A percentile compares a stretch with the other conserved stretches of the same genome.
Evolutionary conservation across 2,113 vertebrate genomes (phyloP).

Genomic region (Amia ocellicauda): DNA sequence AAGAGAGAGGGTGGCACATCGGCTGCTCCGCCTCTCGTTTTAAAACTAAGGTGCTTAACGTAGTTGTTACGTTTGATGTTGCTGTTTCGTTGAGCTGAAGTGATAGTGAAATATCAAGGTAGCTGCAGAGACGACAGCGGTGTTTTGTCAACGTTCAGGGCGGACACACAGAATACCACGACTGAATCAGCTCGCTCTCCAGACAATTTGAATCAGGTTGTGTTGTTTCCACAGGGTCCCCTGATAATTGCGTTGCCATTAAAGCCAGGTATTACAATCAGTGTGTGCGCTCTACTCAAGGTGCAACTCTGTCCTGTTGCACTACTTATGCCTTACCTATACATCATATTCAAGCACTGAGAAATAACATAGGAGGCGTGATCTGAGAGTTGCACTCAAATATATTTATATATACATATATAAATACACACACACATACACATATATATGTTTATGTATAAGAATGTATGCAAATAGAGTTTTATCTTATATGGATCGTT

Average conservation of each 20-base stretch:
- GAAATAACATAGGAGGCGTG: slow-evolving; percentile 36
- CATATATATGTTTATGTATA: slow-evolving; percentile 32
- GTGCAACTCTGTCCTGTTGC: slow-evolving; percentile 62
- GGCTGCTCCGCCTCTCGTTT: no score
- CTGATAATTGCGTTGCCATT: slow-evolving; percentile 49
- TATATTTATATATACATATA: slow-evolving; percentile 11
- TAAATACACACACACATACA: no score
- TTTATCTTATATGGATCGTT: slow-evolving; percentile 47
- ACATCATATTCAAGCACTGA: slow-evolving; percentile 36
- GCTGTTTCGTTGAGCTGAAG: background rate
- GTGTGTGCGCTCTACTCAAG: slow-evolving; percentile 53
- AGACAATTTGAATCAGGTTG: background rate
- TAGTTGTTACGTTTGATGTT: background rate
- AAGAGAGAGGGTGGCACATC: background rate
- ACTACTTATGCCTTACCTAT: slow-evolving; percentile 64
- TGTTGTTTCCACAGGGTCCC: slow-evolving; percentile 2
- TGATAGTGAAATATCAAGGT: background rate
- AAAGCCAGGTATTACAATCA: slow-evolving; percentile 62
- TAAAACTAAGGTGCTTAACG: background rate
- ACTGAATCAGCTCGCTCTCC: slow-evolving; percentile 31
- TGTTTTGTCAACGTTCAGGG: background rate
- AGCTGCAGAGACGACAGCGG: background rate
- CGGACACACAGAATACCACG: slow-evolving; percentile 43
- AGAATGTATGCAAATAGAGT: slow-evolving; percentile 60
- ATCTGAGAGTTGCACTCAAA: slow-evolving; percentile 25